These are phyloP conservation scores for Wasmannia auropunctata DNA, from an alignment of 1,140 invertebrate species.

Conservation along the genomic window DNA sequence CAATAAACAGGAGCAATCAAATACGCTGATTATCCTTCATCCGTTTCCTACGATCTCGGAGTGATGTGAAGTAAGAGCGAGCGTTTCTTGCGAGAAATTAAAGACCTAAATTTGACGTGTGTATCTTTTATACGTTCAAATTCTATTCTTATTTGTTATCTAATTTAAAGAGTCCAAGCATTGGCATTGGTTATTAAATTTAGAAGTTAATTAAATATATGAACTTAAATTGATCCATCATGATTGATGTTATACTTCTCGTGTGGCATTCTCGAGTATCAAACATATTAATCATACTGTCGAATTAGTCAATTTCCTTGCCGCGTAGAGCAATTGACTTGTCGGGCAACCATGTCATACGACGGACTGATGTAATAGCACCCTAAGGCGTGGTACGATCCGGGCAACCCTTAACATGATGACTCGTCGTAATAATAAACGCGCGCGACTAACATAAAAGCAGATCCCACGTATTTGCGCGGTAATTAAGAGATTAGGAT, in stretches of 20 bases:
- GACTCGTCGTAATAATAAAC: conserved; percentile 39
- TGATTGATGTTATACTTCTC: not conserved
- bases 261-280: not conserved
- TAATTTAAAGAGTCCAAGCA: not conserved
- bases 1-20: conserved; percentile 19
- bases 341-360: not conserved
- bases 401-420: not conserved
- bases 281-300: conserved; percentile 26
- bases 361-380: conserved; percentile 26
- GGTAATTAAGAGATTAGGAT: not conserved
- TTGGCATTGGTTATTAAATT: not conserved
- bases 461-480: not conserved
- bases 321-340: conserved; percentile 21
- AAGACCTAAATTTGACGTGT: not conserved
- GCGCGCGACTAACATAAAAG: not conserved
- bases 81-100: not conserved
- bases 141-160: not conserved
- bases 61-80: not conserved
- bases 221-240: not conserved
- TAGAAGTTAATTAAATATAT: not conserved
- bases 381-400: not conserved
- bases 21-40: conserved; percentile 27
- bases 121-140: not conserved
- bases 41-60: not conserved
- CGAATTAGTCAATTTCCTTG: conserved; percentile 34